Evolutionary conservation across 2,888 invertebrate genomes (phyloP).

Genomic region (Pharmacophagus antenor): DNA sequence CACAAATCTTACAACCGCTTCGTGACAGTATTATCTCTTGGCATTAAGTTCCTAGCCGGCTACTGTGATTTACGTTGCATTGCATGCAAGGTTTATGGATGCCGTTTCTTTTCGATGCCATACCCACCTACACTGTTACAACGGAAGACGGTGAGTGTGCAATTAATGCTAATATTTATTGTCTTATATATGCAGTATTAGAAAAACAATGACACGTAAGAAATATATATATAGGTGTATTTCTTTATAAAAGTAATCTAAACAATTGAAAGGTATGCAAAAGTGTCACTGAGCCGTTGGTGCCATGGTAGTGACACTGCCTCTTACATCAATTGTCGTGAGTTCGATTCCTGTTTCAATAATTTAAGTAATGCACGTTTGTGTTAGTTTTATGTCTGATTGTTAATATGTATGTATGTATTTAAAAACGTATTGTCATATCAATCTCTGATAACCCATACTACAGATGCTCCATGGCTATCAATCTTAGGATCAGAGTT

Average conservation of each 20-base stretch:
- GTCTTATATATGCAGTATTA: neutral
- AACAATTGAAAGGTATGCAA: neutral
- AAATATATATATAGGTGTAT: too few relatives aligned
- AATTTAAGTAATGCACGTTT: too few relatives aligned
- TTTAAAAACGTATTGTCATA: too few relatives aligned
- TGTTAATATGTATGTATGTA: too few relatives aligned
- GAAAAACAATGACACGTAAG: neutral
- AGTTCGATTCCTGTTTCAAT: too few relatives aligned
- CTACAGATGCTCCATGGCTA: too few relatives aligned
- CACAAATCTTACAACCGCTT: constrained; percentile 31
- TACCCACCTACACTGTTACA: constrained; percentile 41
- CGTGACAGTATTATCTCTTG: constrained; percentile 31
- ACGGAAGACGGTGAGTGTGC: constrained; percentile 13
- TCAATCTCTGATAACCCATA: too few relatives aligned
- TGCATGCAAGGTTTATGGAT: constrained; percentile 41
- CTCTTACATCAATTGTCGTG: too few relatives aligned
- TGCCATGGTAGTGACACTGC: too few relatives aligned
- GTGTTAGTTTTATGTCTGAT: too few relatives aligned
- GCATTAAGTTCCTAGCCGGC: constrained; percentile 30
- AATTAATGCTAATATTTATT: constrained; percentile 9
- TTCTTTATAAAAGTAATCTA: neutral
- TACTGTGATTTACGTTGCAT: constrained; percentile 42
- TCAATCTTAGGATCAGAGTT: too few relatives aligned
- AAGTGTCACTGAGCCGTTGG: too few relatives aligned
- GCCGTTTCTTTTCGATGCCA: constrained; percentile 45